phyloP scores from a whole-genome alignment of 1,140 invertebrate species.

The Drosophila sp. region DNA sequence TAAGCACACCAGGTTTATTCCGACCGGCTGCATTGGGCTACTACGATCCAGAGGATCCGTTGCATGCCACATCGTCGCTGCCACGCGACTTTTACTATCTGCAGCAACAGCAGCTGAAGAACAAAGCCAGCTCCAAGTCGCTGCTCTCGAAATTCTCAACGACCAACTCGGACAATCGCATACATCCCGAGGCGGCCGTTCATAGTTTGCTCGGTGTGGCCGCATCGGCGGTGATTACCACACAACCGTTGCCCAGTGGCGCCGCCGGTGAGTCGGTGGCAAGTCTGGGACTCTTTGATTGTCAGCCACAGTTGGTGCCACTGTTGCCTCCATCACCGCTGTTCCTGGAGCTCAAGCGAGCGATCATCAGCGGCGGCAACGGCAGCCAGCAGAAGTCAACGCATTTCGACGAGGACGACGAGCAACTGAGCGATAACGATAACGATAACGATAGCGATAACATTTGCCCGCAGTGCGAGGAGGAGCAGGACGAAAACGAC shows the following conservation, averaged over 20 bases:
- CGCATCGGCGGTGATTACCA: conserved; percentile 65
- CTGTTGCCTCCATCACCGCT: conserved; percentile 55
- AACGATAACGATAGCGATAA: conserved; percentile 26
- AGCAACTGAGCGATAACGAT: conserved; percentile 29
- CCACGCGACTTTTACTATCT: conserved; percentile 80
- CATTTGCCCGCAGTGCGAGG: conserved; percentile 54
- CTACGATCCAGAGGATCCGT: conserved; percentile 75
- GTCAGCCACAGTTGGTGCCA: conserved; percentile 51
- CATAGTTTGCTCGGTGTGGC: conserved; percentile 57
- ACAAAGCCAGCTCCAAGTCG: conserved; percentile 72
- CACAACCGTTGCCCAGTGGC: conserved; percentile 68
- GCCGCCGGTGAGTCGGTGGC: conserved; percentile 43
- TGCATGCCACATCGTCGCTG: conserved; percentile 79
- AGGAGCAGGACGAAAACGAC: conserved; percentile 49
- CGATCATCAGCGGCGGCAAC: conserved; percentile 64
- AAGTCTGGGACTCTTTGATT: conserved; percentile 61
- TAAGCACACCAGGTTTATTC: conserved; percentile 72
- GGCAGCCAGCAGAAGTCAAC: conserved; percentile 1
- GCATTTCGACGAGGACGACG: conserved; percentile 39
- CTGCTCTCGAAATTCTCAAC: conserved; percentile 77
- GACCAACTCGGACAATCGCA: conserved; percentile 79
- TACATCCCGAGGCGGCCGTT: conserved; percentile 70
- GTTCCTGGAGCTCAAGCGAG: conserved; percentile 72
- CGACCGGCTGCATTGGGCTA: conserved; percentile 66
- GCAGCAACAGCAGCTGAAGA: conserved; percentile 81